Conservation (phyloP, 2,888 invertebrate species). For the Oxycera nigricornis region DNA sequence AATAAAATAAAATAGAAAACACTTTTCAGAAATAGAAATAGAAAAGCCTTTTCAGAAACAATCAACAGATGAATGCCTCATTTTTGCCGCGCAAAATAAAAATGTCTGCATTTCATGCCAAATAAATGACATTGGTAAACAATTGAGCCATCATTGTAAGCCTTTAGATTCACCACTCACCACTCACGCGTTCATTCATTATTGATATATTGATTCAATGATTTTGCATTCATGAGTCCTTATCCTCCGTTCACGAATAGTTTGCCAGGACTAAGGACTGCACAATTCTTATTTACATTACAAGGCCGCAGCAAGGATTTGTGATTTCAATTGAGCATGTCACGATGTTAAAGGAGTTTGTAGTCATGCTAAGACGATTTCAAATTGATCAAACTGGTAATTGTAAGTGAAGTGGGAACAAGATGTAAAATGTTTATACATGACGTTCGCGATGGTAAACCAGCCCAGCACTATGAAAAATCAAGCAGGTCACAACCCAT, state of each 20-base stretch:
- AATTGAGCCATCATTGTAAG: not conserved
- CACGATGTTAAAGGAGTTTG: no score
- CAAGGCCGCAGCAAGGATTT: no score
- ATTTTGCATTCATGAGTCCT: not conserved
- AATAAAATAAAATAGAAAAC: no score
- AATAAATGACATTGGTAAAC: not conserved
- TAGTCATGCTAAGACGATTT: no score
- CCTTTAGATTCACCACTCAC: slow-evolving; percentile 14
- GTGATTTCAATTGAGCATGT: no score
- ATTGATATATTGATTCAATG: slow-evolving; percentile 10
- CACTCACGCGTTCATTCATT: not conserved
- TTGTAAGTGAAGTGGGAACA: slow-evolving; percentile 15
- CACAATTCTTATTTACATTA: no score
- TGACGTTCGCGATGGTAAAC: not conserved
- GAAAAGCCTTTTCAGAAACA: no score
- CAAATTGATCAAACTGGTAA: slow-evolving; percentile 27
- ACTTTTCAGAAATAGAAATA: no score
- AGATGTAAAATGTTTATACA: not conserved
- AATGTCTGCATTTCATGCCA: not conserved
- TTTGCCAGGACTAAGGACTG: not conserved
- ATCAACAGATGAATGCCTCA: no score
- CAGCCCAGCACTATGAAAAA: no score
- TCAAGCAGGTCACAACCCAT: not conserved
- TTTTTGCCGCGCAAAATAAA: no score
- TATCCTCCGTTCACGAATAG: not conserved